Conservation (phyloP, 2,113 vertebrate species). For the Morone chrysops region DNA sequence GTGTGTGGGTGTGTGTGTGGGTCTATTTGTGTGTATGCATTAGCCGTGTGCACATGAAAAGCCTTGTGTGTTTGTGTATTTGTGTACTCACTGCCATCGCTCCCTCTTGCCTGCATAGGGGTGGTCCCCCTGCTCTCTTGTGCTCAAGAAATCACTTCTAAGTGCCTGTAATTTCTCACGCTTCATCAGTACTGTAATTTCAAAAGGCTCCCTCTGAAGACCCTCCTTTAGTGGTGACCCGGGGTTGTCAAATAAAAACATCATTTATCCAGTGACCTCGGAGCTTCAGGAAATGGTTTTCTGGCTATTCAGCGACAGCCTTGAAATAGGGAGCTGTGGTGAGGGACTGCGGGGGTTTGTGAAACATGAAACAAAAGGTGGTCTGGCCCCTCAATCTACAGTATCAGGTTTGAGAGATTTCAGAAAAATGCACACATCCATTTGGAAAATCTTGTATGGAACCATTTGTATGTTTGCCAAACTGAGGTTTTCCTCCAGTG, state of each 20-base stretch:
- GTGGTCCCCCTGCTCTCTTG: constrained; percentile 73
- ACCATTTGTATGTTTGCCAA: constrained; percentile 79
- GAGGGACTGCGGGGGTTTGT: constrained; percentile 68
- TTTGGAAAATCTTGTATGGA: constrained; percentile 80
- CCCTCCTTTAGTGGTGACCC: constrained; percentile 64
- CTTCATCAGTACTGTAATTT: constrained; percentile 82
- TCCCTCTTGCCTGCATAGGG: constrained; percentile 55
- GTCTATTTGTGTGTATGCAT: constrained; percentile 2
- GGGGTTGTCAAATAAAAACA: constrained; percentile 81
- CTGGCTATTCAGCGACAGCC: constrained; percentile 75
- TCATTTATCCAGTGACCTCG: constrained; percentile 78
- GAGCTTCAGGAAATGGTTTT: constrained; percentile 78
- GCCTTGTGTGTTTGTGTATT: constrained; percentile 51
- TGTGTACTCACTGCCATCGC: constrained; percentile 45
- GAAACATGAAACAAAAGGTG: constrained; percentile 83
- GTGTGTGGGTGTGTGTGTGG: constrained; percentile 6
- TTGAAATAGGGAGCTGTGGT: constrained; percentile 78
- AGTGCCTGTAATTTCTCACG: constrained; percentile 82
- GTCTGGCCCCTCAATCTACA: constrained; percentile 74
- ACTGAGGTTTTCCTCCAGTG: constrained; percentile 78
- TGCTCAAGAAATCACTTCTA: constrained; percentile 78
- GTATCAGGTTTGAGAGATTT: constrained; percentile 82
- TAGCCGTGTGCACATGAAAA: constrained; percentile 8
- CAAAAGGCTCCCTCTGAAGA: constrained; percentile 69
- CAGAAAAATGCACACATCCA: constrained; percentile 76